phyloP scores from a whole-genome alignment of 92 coral and sea anemone genomes.

The Umimayanthus chanpuru region DNA sequence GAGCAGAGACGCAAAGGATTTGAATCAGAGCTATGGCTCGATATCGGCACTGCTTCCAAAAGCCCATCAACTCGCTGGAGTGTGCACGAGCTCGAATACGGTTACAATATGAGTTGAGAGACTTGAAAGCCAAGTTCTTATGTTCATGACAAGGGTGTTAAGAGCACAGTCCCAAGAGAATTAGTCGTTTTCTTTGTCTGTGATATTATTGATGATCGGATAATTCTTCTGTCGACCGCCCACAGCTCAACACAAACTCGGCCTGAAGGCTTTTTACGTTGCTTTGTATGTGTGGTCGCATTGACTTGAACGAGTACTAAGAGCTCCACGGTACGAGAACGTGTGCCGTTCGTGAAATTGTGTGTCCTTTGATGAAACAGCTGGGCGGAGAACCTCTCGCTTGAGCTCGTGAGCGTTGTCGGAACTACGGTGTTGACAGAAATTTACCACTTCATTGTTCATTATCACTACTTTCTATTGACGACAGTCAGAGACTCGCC shows the following conservation, averaged over 20 bases:
- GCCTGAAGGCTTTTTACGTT: constrained; percentile 68
- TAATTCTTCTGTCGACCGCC: constrained; percentile 93
- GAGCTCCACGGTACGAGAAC: not conserved
- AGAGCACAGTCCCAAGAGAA: constrained; percentile 75
- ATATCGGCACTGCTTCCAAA: not conserved
- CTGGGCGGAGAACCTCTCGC: constrained; percentile 6
- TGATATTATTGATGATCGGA: constrained; percentile 87
- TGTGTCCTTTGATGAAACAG: constrained; percentile 16
- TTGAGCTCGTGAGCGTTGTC: constrained; percentile 49
- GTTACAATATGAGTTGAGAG: not conserved
- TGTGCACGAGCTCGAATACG: not conserved
- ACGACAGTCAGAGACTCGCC: constrained; percentile 16
- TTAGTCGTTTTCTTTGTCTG: constrained; percentile 65
- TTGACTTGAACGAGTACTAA: not conserved
- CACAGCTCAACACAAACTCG: constrained; percentile 73
- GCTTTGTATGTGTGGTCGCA: constrained; percentile 75
- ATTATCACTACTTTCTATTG: constrained; percentile 59
- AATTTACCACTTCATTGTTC: constrained; percentile 70
- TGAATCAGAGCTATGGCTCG: not conserved
- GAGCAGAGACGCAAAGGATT: constrained; percentile 1
- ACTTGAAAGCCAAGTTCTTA: constrained; percentile 23
- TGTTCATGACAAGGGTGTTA: constrained; percentile 52
- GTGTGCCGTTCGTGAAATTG: constrained; percentile 1
- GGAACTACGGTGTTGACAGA: constrained; percentile 83
- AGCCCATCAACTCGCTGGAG: not conserved